Evolutionary conservation across 2,113 vertebrate genomes (phyloP).

Genomic region (Progne subis): DNA sequence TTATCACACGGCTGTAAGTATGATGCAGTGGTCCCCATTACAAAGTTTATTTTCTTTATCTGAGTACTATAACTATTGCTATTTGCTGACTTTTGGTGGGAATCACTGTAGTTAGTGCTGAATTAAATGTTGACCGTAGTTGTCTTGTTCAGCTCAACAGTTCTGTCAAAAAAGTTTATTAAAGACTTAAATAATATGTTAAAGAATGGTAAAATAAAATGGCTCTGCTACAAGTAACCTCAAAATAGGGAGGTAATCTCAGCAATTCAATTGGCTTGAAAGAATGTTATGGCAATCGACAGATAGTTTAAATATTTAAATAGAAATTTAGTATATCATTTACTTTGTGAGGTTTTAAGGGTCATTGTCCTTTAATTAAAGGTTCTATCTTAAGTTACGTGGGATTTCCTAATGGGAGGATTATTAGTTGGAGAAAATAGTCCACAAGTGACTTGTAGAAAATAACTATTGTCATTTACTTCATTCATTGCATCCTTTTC

Average conservation of each 20-base stretch:
- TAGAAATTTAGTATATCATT: slow-evolving; percentile 73
- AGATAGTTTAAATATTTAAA: slow-evolving; percentile 73
- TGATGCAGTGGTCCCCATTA: slow-evolving; percentile 61
- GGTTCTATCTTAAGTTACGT: slow-evolving; percentile 70
- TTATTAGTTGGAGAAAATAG: slow-evolving; percentile 75
- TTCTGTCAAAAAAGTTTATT: slow-evolving; percentile 72
- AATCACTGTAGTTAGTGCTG: slow-evolving; percentile 66
- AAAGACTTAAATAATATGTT: slow-evolving; percentile 62
- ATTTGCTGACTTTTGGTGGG: slow-evolving; percentile 46
- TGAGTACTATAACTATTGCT: slow-evolving; percentile 41
- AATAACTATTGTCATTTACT: slow-evolving; percentile 66
- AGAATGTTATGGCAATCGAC: slow-evolving; percentile 65
- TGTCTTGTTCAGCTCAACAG: slow-evolving; percentile 70
- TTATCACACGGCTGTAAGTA: slow-evolving; percentile 46
- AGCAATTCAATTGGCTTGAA: slow-evolving; percentile 64
- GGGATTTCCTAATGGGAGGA: slow-evolving; percentile 74
- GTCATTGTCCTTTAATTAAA: slow-evolving; percentile 73
- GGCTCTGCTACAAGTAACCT: slow-evolving; percentile 56
- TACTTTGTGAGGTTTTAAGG: slow-evolving; percentile 73
- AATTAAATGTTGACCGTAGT: slow-evolving; percentile 68
- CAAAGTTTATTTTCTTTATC: slow-evolving; percentile 36
- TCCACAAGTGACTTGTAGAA: slow-evolving; percentile 74
- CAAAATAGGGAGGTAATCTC: slow-evolving; percentile 54
- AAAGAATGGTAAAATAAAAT: slow-evolving; percentile 66
- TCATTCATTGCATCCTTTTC: slow-evolving; percentile 76